These are phyloP conservation scores for Cylloceria caligata DNA, from an alignment of 2,888 invertebrate species.

Conservation along the genomic window DNA sequence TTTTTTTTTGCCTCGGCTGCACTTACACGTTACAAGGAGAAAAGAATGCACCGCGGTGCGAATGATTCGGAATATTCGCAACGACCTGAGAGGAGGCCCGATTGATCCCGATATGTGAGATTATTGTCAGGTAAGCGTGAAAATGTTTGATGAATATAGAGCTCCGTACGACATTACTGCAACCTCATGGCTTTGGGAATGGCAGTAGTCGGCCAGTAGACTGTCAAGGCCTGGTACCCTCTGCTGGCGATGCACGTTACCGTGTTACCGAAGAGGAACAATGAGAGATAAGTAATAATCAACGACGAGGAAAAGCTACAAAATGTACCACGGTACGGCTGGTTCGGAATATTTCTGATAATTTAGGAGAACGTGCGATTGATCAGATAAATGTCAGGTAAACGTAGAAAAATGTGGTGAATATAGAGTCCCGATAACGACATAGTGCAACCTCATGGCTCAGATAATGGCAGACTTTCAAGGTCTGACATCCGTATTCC, in stretches of 20 bases:
- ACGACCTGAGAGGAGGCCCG: slow-evolving; percentile 5
- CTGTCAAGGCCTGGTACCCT: slow-evolving; percentile 49
- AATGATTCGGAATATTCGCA: slow-evolving; percentile 23
- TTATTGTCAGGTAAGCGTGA: slow-evolving; percentile 32
- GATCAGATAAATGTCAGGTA: not conserved
- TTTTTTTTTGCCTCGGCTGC: slow-evolving; percentile 21
- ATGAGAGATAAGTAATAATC: not conserved
- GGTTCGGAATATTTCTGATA: too few species aligned
- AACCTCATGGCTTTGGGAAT: slow-evolving; percentile 66
- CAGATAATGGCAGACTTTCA: slow-evolving; percentile 57
- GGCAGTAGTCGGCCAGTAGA: too few species aligned
- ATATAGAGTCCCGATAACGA: not conserved
- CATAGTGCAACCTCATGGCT: slow-evolving; percentile 62
- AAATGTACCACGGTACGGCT: not conserved
- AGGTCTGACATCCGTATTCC: slow-evolving; percentile 16
- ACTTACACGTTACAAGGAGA: slow-evolving; percentile 19
- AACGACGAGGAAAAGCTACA: not conserved
- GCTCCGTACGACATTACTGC: slow-evolving; percentile 54
- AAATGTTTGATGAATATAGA: slow-evolving; percentile 35
- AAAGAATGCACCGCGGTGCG: slow-evolving; percentile 33
- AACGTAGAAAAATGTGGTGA: not conserved
- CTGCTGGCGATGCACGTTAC: not conserved
- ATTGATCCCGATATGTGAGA: not conserved
- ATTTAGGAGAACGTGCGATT: not conserved
- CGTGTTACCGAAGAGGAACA: slow-evolving; percentile 3